Evolutionary conservation across 2,797 vertebrate species (phyloP).

Genomic region (Tokudaia muenninki): DNA sequence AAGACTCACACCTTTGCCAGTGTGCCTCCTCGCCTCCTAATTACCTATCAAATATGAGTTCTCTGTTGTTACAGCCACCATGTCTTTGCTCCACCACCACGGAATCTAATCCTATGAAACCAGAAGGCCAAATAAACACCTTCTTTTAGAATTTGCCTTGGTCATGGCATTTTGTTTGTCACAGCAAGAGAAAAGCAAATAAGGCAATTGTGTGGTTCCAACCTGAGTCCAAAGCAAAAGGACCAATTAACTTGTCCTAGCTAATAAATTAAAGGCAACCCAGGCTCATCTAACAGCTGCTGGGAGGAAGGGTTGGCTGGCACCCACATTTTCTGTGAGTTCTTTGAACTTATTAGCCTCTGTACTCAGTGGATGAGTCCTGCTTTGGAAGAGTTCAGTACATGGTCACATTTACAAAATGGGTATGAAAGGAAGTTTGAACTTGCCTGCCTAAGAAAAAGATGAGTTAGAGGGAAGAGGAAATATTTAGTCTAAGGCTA

Average conservation of each 20-base stretch:
- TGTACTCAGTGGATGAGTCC: conserved; percentile 19
- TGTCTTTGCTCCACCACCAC: background rate
- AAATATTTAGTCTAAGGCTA: background rate
- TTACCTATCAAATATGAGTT: background rate
- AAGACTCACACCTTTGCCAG: background rate
- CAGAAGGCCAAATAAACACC: background rate
- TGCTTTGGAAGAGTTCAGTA: conserved; percentile 30
- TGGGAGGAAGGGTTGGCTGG: conserved; percentile 35
- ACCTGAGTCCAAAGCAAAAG: background rate
- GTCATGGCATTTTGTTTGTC: background rate
- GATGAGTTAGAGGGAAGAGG: background rate
- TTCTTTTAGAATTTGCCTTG: background rate
- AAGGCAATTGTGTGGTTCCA: background rate
- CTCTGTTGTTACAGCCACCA: background rate
- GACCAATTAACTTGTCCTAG: conserved; percentile 74
- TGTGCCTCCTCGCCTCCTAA: background rate
- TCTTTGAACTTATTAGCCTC: conserved; percentile 72
- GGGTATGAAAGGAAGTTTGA: background rate
- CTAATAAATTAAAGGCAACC: conserved; percentile 77
- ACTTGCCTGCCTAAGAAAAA: background rate
- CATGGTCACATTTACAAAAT: background rate
- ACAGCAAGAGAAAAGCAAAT: background rate
- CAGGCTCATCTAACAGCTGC: conserved; percentile 57
- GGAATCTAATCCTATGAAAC: background rate
- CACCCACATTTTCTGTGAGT: conserved; percentile 37